Percentiles rank a stretch among this genome's conserved stretches.
Evolutionary conservation across 2,113 vertebrate genomes (phyloP).

Genomic region (Pyxicephalus adspersus): DNA sequence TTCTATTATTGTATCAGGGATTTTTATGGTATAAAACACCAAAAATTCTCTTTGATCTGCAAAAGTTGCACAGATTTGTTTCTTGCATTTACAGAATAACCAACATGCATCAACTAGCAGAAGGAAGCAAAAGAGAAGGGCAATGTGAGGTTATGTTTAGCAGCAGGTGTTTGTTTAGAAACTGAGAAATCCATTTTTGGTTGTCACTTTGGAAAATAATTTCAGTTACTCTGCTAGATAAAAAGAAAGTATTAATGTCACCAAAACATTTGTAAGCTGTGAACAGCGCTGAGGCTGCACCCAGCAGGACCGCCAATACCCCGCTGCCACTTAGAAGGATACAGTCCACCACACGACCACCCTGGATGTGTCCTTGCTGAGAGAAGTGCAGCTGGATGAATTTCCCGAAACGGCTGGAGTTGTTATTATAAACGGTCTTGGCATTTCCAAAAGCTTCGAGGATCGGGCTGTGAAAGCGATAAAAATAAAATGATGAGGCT

Average conservation of each 20-base stretch:
- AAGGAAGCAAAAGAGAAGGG: too few relatives aligned
- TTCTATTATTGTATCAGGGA: too few relatives aligned
- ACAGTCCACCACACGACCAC: slow-evolving; percentile 89
- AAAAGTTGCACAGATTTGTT: too few relatives aligned
- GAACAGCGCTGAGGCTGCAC: neutral
- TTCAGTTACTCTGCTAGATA: neutral
- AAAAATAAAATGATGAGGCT: neutral
- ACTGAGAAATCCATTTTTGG: slow-evolving; percentile 12
- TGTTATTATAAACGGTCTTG: slow-evolving; percentile 92
- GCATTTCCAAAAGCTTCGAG: slow-evolving; percentile 92
- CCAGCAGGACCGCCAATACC: neutral
- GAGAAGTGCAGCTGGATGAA: slow-evolving; percentile 93
- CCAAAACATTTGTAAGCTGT: neutral
- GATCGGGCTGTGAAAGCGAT: slow-evolving; percentile 78
- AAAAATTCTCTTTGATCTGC: too few relatives aligned
- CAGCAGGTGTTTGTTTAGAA: neutral
- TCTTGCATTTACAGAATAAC: too few relatives aligned
- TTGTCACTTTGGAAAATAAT: neutral
- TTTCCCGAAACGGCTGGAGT: slow-evolving; percentile 92
- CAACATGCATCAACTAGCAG: too few relatives aligned
- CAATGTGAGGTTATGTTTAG: neutral
- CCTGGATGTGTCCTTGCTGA: slow-evolving; percentile 87
- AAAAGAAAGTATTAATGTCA: neutral
- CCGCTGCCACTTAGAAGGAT: slow-evolving; percentile 70
- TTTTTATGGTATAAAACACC: too few relatives aligned